Evolutionary conservation across 1,140 invertebrate genomes (phyloP).

Genomic region (Ladona fulva): DNA sequence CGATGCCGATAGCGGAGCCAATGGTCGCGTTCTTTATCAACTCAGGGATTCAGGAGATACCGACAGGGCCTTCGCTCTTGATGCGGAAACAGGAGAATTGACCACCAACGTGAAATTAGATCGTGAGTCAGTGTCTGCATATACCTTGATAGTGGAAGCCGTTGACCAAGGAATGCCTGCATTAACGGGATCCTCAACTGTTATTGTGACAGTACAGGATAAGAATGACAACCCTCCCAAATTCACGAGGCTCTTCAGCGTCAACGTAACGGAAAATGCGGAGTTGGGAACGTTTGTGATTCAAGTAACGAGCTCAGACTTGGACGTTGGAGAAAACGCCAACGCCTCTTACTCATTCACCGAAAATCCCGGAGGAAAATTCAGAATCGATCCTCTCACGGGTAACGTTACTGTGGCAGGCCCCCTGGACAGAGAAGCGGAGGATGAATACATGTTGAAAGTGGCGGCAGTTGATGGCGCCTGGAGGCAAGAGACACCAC

Average conservation of each 20-base stretch:
- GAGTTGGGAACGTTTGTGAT: constrained; percentile 88
- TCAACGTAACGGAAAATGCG: constrained; percentile 92
- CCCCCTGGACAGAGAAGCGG: constrained; percentile 73
- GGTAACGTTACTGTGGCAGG: constrained; percentile 88
- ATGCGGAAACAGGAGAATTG: constrained; percentile 72
- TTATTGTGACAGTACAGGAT: constrained; percentile 74
- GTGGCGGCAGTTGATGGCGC: constrained; percentile 79
- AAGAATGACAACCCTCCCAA: constrained; percentile 93
- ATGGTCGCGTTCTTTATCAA: constrained; percentile 73
- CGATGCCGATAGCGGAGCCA: constrained; percentile 79
- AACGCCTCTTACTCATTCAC: constrained; percentile 82
- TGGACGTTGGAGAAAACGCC: constrained; percentile 77
- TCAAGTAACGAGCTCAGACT: constrained; percentile 80
- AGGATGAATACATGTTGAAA: constrained; percentile 84
- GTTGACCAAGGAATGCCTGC: constrained; percentile 76
- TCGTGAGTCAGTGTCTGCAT: constrained; percentile 73
- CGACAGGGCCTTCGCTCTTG: constrained; percentile 69
- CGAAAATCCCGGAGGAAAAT: constrained; percentile 80
- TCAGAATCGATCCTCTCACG: constrained; percentile 74
- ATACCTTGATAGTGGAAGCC: constrained; percentile 77
- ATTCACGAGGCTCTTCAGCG: constrained; percentile 85
- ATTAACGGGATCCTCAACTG: constrained; percentile 72
- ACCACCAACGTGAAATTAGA: constrained; percentile 75
- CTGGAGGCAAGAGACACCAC: constrained; percentile 76
- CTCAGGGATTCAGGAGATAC: constrained; percentile 55